These are phyloP conservation scores for Drosophila fuyamai DNA, from an alignment of 1,140 invertebrate genomes.

Conservation along the genomic window DNA sequence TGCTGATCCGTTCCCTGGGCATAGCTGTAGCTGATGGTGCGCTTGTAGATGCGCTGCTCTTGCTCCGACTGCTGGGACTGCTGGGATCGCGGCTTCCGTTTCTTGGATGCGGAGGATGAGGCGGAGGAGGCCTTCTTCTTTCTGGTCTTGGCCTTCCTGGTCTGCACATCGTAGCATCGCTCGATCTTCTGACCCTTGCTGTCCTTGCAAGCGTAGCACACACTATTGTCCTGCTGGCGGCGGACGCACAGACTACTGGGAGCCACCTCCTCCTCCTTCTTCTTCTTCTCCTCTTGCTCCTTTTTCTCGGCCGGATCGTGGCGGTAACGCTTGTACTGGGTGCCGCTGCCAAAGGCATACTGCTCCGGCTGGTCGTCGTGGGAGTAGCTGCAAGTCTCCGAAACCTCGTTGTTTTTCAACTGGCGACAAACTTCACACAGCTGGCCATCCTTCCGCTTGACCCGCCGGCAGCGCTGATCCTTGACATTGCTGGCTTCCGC, in stretches of 20 bases:
- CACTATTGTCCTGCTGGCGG: constrained; percentile 24
- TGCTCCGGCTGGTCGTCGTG: constrained; percentile 54
- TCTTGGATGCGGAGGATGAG: background rate
- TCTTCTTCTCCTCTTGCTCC: constrained; percentile 10
- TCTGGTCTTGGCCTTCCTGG: constrained; percentile 7
- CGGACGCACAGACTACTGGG: constrained; percentile 62
- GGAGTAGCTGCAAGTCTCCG: constrained; percentile 76
- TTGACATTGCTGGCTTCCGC: constrained; percentile 42
- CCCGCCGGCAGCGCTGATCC: constrained; percentile 23
- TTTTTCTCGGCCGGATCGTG: constrained; percentile 5
- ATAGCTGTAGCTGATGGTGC: constrained; percentile 68
- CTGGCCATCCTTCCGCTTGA: constrained; percentile 41
- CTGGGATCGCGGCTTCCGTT: constrained; percentile 15
- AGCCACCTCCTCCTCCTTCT: constrained; percentile 9
- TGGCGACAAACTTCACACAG: constrained; percentile 68
- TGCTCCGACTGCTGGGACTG: constrained; percentile 46
- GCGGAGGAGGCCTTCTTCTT: constrained; percentile 4
- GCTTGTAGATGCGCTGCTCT: constrained; percentile 69
- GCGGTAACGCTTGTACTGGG: constrained; percentile 58
- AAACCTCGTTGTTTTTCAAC: constrained; percentile 60
- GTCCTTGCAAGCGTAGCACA: constrained; percentile 68
- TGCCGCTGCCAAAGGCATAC: constrained; percentile 65
- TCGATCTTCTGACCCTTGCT: constrained; percentile 40
- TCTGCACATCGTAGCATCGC: constrained; percentile 56
- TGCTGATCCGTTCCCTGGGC: constrained; percentile 39